Percentiles rank a stretch among this genome's conserved stretches.
phyloP scores from a whole-genome alignment of 2,888 invertebrate genomes.

The Cinara cedri region DNA sequence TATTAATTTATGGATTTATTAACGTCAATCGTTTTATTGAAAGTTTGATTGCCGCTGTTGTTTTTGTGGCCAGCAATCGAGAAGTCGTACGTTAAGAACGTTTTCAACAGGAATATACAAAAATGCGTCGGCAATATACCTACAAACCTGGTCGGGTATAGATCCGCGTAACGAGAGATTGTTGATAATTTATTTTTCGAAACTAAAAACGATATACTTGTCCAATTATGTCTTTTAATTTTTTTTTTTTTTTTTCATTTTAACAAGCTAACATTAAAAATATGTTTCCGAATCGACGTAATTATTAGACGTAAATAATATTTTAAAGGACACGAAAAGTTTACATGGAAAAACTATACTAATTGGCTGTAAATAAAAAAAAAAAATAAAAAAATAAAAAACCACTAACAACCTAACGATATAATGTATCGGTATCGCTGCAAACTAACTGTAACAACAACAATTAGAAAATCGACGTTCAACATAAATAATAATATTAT shows the following conservation, averaged over 20 bases:
- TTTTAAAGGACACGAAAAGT: constrained; percentile 6
- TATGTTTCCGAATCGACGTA: not conserved
- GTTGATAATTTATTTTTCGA: not conserved
- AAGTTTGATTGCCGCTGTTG: too few relatives aligned
- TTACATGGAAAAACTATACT: constrained; percentile 17
- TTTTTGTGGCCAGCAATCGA: too few relatives aligned
- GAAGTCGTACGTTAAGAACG: too few relatives aligned
- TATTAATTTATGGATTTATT: not conserved
- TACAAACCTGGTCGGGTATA: too few relatives aligned
- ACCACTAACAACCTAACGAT: not conserved
- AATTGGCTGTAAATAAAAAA: constrained; percentile 34
- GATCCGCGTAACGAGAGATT: too few relatives aligned
- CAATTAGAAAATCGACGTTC: constrained; percentile 14
- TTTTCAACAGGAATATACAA: too few relatives aligned
- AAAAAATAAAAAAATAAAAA: not conserved
- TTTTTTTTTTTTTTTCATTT: too few relatives aligned
- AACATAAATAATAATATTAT: not conserved
- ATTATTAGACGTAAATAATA: too few relatives aligned
- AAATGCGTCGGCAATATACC: too few relatives aligned
- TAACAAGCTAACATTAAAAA: not conserved
- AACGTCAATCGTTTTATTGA: not conserved
- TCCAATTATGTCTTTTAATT: too few relatives aligned
- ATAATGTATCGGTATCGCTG: too few relatives aligned
- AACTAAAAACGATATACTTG: constrained; percentile 1
- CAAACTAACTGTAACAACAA: too few relatives aligned